phyloP scores from a whole-genome alignment of 2,888 invertebrate species.

The Xestia c-nigrum region DNA sequence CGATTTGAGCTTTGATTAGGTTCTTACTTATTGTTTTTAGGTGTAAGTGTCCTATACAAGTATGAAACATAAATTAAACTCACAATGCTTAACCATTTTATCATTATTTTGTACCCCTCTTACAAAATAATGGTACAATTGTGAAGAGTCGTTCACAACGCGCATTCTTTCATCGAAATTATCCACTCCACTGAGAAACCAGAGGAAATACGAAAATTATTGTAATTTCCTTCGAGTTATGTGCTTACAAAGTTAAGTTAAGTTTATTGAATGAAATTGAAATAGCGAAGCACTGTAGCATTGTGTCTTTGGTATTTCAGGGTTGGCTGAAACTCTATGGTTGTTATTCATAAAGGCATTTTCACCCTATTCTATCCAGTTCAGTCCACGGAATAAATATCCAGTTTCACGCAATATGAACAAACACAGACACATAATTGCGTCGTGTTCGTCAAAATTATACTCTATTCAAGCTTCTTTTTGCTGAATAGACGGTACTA shows the following conservation, averaged over 20 bases:
- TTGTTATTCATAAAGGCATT: neutral
- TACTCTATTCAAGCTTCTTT: conserved; percentile 35
- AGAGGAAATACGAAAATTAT: conserved; percentile 67
- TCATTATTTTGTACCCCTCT: conserved; percentile 3
- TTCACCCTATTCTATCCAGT: neutral
- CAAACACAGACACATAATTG: conserved; percentile 36
- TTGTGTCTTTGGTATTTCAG: conserved; percentile 31
- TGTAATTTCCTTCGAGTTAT: conserved; percentile 64
- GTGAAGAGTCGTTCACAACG: conserved; percentile 14
- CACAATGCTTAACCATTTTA: neutral
- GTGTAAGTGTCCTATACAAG: neutral
- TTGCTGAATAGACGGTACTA: conserved; percentile 36
- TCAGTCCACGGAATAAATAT: conserved; percentile 1
- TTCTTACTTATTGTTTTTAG: neutral
- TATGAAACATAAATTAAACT: neutral
- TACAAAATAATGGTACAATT: conserved; percentile 4
- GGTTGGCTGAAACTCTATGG: neutral
- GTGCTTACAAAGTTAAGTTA: conserved; percentile 44
- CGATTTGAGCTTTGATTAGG: neutral
- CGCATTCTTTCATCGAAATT: conserved; percentile 27
- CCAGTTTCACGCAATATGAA: neutral
- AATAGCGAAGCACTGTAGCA: conserved; percentile 22
- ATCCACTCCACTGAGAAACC: conserved; percentile 42
- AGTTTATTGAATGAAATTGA: conserved; percentile 47
- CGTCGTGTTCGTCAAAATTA: conserved; percentile 35